Conservation (phyloP, 2,888 invertebrate genomes). For the Leucophora obtusa region DNA sequence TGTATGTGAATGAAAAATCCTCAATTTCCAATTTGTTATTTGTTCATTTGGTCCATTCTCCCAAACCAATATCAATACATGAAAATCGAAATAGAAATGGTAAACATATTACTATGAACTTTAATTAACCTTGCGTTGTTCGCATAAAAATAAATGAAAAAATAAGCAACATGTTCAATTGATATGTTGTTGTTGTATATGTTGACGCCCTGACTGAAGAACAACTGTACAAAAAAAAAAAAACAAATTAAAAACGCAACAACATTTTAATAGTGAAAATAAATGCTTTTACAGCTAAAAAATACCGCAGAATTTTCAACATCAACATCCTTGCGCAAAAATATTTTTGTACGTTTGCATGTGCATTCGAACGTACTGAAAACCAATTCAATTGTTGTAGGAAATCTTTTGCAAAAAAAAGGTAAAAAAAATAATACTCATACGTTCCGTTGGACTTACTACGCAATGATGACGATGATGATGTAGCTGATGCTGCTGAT, state of each 20-base stretch:
- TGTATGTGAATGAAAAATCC: background rate
- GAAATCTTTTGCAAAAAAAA: constrained; percentile 31
- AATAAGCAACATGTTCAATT: constrained; percentile 24
- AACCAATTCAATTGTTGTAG: constrained; percentile 38
- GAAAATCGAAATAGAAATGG: background rate
- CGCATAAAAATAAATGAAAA: constrained; percentile 28
- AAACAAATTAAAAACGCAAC: background rate
- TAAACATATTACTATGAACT: constrained; percentile 20
- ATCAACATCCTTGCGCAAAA: constrained; percentile 13
- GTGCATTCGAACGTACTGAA: constrained; percentile 7
- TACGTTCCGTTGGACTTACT: constrained; percentile 31
- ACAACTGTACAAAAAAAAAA: background rate
- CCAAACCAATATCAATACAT: background rate
- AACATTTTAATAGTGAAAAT: constrained; percentile 45
- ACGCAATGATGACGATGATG: constrained; percentile 1
- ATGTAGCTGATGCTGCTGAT: constrained; percentile 8
- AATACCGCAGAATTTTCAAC: constrained; percentile 42
- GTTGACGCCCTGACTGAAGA: background rate
- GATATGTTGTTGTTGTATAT: constrained; percentile 30
- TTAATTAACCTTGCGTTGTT: constrained; percentile 58
- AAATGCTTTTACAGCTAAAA: constrained; percentile 47
- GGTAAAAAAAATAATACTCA: constrained; percentile 24
- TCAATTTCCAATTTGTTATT: no score
- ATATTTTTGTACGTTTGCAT: background rate
- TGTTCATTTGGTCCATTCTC: background rate